Evolutionary conservation across 2,888 invertebrate species (phyloP).

Genomic region (Bellardia pandia): DNA sequence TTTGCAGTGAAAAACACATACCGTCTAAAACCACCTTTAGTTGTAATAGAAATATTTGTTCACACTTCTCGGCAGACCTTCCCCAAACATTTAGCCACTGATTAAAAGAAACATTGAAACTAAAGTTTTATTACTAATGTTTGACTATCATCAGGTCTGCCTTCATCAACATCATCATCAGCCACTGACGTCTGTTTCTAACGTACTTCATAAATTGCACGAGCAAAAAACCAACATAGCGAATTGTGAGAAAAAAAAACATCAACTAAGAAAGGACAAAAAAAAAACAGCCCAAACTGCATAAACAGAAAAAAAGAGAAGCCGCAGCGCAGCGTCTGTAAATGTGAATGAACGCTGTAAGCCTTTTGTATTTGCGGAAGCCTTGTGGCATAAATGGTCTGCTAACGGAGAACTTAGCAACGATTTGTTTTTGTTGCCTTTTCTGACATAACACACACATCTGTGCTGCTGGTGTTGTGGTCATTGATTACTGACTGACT

Average conservation of each 20-base stretch:
- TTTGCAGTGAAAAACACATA: no score
- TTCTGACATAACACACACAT: constrained; percentile 13
- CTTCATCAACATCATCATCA: constrained; percentile 15
- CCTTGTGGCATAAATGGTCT: constrained; percentile 43
- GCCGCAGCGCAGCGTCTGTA: constrained; percentile 7
- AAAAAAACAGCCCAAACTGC: constrained; percentile 1
- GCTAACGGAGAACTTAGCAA: constrained; percentile 19
- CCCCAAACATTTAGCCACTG: constrained; percentile 26
- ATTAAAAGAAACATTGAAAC: constrained; percentile 51
- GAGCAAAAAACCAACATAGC: not conserved
- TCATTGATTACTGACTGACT: constrained; percentile 49
- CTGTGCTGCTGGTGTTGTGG: constrained; percentile 35
- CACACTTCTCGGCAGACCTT: constrained; percentile 16
- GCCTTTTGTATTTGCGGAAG: constrained; percentile 51
- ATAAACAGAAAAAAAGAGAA: constrained; percentile 1
- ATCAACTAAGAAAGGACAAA: not conserved
- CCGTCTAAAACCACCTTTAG: no score
- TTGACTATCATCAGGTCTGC: constrained; percentile 48
- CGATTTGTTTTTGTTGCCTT: not conserved
- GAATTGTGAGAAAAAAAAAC: not conserved
- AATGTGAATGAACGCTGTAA: constrained; percentile 44
- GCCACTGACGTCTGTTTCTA: constrained; percentile 55
- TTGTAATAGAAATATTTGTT: not conserved
- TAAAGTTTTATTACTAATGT: constrained; percentile 60
- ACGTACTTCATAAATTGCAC: constrained; percentile 58